Base-by-base conservation (phyloP, 2,797 vertebrate genomes). In the Macropodus opercularis region DNA sequence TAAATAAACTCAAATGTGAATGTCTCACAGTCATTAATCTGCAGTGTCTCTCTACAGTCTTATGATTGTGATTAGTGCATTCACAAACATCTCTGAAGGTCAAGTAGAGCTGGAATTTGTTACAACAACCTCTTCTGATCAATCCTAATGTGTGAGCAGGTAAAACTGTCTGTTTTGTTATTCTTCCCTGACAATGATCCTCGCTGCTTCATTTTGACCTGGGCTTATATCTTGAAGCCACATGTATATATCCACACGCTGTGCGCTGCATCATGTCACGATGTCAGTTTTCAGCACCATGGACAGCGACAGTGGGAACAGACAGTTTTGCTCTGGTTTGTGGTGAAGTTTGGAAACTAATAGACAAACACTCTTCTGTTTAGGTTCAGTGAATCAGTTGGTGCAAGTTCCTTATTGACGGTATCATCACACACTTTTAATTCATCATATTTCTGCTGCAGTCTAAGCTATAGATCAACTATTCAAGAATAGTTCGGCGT, bases 41-140 rank as follows among this genome's bases (percentile, higher is more conserved):
- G 2, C 46, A 8, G 19, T 13, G 14, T 64, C 42, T 6, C 13
- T 19, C 12, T 3, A 4, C 9, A 32, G 65, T 74, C 38, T 83
- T 77, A 55, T 63, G 67, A 81, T 66, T 84, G 65, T 68, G 66
- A 72, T 69, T 69, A 77, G 53, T 23, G 44, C 17, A 22, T 55
- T 36, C 51, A 44, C 56, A 72, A 55, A 65, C 56, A 47, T 71
- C 72, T 77, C 50, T 57, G 78, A 85, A 85, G 81, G 78, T 89
- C 83, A 85, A 81, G 67, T 47, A 15, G 56, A 62, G 70, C 69
- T 19, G 19, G 35, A 57, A 44, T 63, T 52, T n/a, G 53, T 68
- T 69, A 79, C 66, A 57, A 12, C 54, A 57, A 43, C 53, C 56
- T 80, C 67, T 55, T 69, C 69, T 61, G 69, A 55, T 77, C 59